phyloP scores from a whole-genome alignment of 2,888 invertebrate genomes.

The Dynastes maya region DNA sequence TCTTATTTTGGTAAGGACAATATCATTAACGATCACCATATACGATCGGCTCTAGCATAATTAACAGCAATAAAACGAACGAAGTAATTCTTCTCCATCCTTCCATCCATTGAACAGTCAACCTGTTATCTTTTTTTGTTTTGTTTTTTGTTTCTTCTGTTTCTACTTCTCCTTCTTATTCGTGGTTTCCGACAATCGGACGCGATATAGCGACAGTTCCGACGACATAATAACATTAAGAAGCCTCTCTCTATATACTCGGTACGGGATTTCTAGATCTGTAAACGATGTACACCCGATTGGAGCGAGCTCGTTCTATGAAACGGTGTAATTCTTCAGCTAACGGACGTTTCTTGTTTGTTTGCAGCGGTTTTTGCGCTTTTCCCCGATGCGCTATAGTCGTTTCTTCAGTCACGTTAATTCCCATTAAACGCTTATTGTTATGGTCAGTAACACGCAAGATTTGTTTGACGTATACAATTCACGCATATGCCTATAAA shows the following conservation, averaged over 20 bases:
- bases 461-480: no score
- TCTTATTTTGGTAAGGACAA: constrained; percentile 43
- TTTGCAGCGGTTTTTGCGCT: constrained; percentile 22
- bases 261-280: constrained; percentile 23
- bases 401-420: not conserved
- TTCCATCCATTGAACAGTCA: not conserved
- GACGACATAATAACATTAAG: not conserved
- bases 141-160: not conserved
- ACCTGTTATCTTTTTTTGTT: constrained; percentile 2
- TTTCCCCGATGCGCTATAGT: not conserved
- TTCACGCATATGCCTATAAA: no score
- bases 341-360: not conserved
- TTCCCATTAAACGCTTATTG: constrained; percentile 11
- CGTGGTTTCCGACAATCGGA: constrained; percentile 5
- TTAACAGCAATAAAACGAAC: constrained; percentile 37
- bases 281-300: not conserved
- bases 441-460: not conserved
- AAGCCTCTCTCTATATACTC: not conserved
- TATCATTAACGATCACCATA: constrained; percentile 43
- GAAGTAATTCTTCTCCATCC: constrained; percentile 15
- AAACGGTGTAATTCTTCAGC: constrained; percentile 20
- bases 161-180: not conserved
- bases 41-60: constrained; percentile 29
- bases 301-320: constrained; percentile 3
- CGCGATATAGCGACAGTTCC: constrained; percentile 15